Evolutionary conservation across 2,113 vertebrate species (phyloP).

Genomic region (Cephalopholis sonnerati): DNA sequence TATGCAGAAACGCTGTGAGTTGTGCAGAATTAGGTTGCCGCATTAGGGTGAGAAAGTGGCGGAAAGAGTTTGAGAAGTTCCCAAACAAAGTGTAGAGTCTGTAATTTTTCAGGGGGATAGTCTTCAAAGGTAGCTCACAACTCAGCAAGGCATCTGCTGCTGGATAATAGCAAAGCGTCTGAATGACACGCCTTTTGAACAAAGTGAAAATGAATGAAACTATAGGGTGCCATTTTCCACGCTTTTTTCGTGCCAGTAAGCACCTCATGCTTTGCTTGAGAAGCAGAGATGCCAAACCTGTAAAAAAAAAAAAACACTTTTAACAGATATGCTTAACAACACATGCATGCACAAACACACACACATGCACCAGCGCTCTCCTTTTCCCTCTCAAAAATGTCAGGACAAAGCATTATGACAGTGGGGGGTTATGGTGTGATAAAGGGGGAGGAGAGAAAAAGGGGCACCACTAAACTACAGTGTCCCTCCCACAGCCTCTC

Average conservation of each 20-base stretch:
- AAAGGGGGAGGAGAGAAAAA: slow-evolving; percentile 74
- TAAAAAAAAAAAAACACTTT: slow-evolving; percentile 9
- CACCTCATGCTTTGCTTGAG: slow-evolving; percentile 2
- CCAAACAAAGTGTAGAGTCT: slow-evolving; percentile 22
- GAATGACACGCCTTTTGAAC: slow-evolving; percentile 40
- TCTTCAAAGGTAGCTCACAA: slow-evolving; percentile 37
- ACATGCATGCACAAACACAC: not conserved
- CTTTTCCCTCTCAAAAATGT: slow-evolving; percentile 48
- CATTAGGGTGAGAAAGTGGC: slow-evolving; percentile 8
- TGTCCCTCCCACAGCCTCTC: slow-evolving; percentile 73
- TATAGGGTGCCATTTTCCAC: slow-evolving; percentile 50
- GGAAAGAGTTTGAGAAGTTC: slow-evolving; percentile 29
- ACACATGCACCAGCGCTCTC: not conserved
- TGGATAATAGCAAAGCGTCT: slow-evolving; percentile 33
- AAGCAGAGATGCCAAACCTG: slow-evolving; percentile 23
- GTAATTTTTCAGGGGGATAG: slow-evolving; percentile 1
- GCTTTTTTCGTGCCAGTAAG: not conserved
- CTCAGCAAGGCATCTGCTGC: slow-evolving; percentile 24
- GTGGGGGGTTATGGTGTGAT: slow-evolving; percentile 65
- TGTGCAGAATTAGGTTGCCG: slow-evolving; percentile 37
- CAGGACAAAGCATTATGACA: slow-evolving; percentile 63
- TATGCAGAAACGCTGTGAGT: slow-evolving; percentile 31
- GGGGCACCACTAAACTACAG: slow-evolving; percentile 64
- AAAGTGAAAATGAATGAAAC: slow-evolving; percentile 53
- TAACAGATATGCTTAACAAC: slow-evolving; percentile 16